A percentile compares a stretch with the other conserved stretches of the same genome.
phyloP scores from a whole-genome alignment of 2,888 invertebrate genomes.

The Metopia argyrocephala region DNA sequence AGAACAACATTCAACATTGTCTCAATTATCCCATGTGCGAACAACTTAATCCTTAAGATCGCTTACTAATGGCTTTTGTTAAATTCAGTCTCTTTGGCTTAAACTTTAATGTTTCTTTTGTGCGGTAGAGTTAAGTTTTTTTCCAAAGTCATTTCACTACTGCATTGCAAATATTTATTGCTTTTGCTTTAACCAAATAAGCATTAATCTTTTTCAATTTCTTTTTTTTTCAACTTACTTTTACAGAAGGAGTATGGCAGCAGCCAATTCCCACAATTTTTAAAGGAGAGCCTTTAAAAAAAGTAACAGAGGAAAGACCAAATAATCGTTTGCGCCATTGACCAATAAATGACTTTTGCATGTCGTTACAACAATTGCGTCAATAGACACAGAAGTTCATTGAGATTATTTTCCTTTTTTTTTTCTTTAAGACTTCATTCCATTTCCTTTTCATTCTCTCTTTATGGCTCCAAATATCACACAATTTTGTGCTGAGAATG shows the following conservation, averaged over 20 bases:
- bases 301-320: neutral
- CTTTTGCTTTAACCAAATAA: constrained; percentile 26
- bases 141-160: constrained; percentile 14
- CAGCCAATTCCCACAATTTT: neutral
- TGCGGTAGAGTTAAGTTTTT: neutral
- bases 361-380: constrained; percentile 28
- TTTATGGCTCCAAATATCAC: neutral
- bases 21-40: no score
- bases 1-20: no score
- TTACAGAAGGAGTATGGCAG: neutral
- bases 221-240: no score
- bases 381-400: neutral
- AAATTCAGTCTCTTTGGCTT: neutral
- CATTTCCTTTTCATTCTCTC: neutral
- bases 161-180: constrained; percentile 26
- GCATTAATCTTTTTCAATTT: constrained; percentile 43
- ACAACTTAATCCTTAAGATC: neutral
- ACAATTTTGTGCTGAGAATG: constrained; percentile 34
- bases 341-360: constrained; percentile 42
- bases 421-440: neutral
- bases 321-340: constrained; percentile 30
- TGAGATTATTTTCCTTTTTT: neutral
- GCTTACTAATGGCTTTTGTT: neutral
- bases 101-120: neutral
- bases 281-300: neutral